Evolutionary conservation across 2,797 vertebrate species (phyloP), one percentile per base, ranked within the genome.

Genomic region (Philypnodon macrostomus): DNA sequence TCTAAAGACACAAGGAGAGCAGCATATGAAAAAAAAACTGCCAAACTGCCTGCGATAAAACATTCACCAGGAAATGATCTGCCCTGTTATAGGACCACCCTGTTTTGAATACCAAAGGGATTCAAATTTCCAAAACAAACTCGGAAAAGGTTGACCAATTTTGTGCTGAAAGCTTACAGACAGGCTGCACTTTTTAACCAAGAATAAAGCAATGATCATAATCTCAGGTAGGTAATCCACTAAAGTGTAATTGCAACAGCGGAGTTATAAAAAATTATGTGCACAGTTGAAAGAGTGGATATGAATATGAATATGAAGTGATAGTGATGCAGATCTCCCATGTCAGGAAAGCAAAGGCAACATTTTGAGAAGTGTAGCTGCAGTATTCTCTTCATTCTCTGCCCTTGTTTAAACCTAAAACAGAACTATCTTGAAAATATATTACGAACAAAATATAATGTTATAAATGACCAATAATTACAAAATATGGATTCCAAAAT

Each of bases 161-260:
- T 65, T 53, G 46, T 58, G 57, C 63, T 23, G 68, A 81, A 67
- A 66, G 68, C n/a, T 19, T 35, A 61, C 62, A 55, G 24, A 24
- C 48, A 42, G 72, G 77, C 75, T 39, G 41, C 65, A 75, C 63
- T 73, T 83, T 73, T 79, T 62, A 85, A 83, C 73, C 31, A 15
- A 57, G 42, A 2, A 45, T 13, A 55, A 73, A 58, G 49, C 55
- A 32, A 13, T 80, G 75, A 73, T 70, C 64, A 64, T 76, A 77
- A 86, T 86, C 80, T 84, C 47, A 67, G 70, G 74, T 60, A 68
- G 63, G 90, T 91, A 92, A 92, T 89, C 86, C 88, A 91, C 85
- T 88, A 80, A 87, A 89, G 77, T 88, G 80, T 87, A 91, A 92
- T 87, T 92, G 87, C 81, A 84, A 75, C 84, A 75, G 75, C 85